Evolutionary conservation across 2,113 vertebrate genomes (phyloP), one percentile per base, ranked within the genome.

Genomic region (Ammospiza nelsoni): DNA sequence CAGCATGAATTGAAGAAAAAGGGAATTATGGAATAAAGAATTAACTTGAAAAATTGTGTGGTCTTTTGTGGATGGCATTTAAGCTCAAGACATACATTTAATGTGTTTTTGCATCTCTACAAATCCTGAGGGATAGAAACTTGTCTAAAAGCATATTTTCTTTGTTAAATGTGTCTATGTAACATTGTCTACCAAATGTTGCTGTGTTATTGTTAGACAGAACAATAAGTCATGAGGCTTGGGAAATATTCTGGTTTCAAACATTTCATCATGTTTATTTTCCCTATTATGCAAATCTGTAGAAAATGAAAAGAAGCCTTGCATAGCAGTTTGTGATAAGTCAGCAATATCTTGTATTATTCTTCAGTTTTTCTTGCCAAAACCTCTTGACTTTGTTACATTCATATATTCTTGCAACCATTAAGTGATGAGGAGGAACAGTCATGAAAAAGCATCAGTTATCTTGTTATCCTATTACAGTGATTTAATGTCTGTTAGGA

Each of bases 241-340:
- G 75, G 76, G 54, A 87, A 90, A 84, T 68, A 78, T 25, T 86
- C 51, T 71, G 29, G 81, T 90, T 90, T 90, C 61, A 89, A 87
- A 68, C 20, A 52, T 89, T 89, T 71, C 1, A 84, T 55, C 17
- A 19, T n/a, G 21, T 77, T 90, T 84, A 33, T 88, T 81, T 84
- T 74, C 25, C 46, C 11, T 52, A 22, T 59, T 74, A 33, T 48
- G 67, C 35, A 69, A 77, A 57, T 44, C 5, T 76, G 68, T 10
- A 71, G 35, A 85, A 83, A 88, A 79, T 33, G 2, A 63, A 85
- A 77, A 80, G 12, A 83, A 88, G 74, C 2, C 3, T 16, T 19
- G 19, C 24, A 28, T 8, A 82, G 16, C 37, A 78, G 21, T 52
- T 78, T 81, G 13, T 44, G 39, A 18, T 59, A 84, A 76, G 9